Evolutionary conservation across 1,140 invertebrate species (phyloP).

Genomic region (Himalopsyche phryganea): DNA sequence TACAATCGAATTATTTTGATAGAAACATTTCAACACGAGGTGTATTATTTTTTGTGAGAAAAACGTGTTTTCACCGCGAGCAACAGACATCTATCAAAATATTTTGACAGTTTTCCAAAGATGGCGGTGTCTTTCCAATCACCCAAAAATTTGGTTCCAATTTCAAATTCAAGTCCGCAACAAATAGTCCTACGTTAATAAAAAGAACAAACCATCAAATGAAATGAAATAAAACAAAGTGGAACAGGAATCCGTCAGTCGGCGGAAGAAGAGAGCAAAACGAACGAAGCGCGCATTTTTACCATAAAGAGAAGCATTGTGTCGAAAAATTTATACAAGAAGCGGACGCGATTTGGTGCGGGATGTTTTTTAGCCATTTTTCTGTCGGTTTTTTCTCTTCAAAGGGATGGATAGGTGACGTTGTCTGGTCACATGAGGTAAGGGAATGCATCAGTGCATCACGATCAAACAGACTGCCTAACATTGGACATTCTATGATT

Average conservation of each 20-base stretch:
- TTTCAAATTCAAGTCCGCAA: constrained; percentile 4
- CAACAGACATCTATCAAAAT: too few species aligned
- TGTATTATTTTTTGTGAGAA: too few species aligned
- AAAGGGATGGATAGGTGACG: constrained; percentile 9
- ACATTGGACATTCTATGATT: too few species aligned
- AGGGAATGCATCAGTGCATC: too few species aligned
- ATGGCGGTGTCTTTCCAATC: neutral
- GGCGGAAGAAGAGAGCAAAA: constrained; percentile 2
- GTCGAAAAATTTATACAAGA: constrained; percentile 31
- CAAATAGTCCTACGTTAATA: neutral
- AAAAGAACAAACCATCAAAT: neutral
- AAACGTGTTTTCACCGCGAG: too few species aligned
- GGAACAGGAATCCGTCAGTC: constrained; percentile 23
- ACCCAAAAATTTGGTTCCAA: neutral
- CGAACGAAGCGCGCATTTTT: constrained; percentile 13
- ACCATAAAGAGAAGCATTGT: constrained; percentile 30
- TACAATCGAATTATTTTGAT: too few species aligned
- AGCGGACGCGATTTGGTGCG: constrained; percentile 10
- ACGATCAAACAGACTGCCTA: too few species aligned
- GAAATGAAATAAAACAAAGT: neutral
- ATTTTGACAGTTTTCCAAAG: too few species aligned
- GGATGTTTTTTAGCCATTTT: constrained; percentile 7
- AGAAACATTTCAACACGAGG: too few species aligned
- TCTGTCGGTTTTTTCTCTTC: constrained; percentile 18
- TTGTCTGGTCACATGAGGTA: neutral